Percentiles rank a stretch among this genome's conserved stretches.
Evolutionary conservation across 2,113 vertebrate species (phyloP).

Genomic region (Pogona vitticeps): DNA sequence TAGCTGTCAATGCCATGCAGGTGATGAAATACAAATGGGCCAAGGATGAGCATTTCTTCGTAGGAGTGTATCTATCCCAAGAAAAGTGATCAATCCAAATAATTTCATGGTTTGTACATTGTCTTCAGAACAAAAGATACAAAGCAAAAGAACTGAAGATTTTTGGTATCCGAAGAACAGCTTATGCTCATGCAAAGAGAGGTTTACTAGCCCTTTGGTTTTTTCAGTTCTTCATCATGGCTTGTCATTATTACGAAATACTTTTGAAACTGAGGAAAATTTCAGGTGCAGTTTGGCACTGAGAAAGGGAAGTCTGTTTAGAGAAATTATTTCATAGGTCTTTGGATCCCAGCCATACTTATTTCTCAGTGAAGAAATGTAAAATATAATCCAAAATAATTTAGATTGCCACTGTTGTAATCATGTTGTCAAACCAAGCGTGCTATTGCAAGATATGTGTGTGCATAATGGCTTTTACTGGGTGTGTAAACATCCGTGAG

Average conservation of each 20-base stretch:
- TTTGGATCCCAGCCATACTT: not conserved
- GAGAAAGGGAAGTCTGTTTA: not conserved
- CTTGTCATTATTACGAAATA: not conserved
- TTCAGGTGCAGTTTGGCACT: not conserved
- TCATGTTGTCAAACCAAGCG: not conserved
- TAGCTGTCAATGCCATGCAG: not conserved
- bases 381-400: not conserved
- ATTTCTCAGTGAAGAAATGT: not conserved
- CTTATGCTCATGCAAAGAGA: not conserved
- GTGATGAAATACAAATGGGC: not conserved
- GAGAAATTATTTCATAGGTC: not conserved
- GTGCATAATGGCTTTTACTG: not conserved
- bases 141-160: not conserved
- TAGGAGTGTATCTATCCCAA: not conserved
- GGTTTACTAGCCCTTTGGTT: not conserved
- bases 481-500: fast-evolving
- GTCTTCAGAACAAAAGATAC: not conserved
- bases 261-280: not conserved
- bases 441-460: fast-evolving
- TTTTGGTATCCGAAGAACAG: not conserved
- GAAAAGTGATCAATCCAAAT: not conserved
- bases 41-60: not conserved
- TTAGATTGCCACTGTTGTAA: constrained; percentile 4
- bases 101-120: not conserved
- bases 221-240: not conserved